Base-by-base conservation (phyloP, 2,113 vertebrate genomes). In the Leptobrachium leishanense region DNA sequence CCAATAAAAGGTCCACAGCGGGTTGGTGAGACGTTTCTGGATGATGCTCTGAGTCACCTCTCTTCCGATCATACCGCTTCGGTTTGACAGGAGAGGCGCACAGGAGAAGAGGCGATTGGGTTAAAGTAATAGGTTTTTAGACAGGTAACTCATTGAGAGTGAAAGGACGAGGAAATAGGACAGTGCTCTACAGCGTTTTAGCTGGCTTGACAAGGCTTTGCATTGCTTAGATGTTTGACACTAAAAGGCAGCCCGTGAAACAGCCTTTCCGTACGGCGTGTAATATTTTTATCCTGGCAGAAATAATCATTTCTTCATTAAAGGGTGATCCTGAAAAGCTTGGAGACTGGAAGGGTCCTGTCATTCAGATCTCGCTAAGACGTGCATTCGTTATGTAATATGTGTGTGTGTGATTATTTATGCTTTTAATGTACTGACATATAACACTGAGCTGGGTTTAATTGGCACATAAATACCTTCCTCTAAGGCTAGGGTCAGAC, bases 141-240 rank as follows among this genome's bases (percentile, higher is more conserved):
- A 81, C 78, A 81, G 65, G 78, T 74, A 81, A 68, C 71, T 81
- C 78, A 81, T 68, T 68, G 78, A 68, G 71, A 81, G 64, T 81
- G 78, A 81, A 81, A 68, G 78, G 64, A 50, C 73, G 66, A 66
- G 64, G 78, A 81, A 81, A 81, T 59, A 68, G 78, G 63, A 74
- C 72, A 74, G 78, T 68, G 78, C 62, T 81, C 20, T 41, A 31
- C 53, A 72, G 72, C 72, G 74, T 20, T 81, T 67, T 74, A 40
- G 20, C 39, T 50, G 73, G 54, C 64, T 62, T 81, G 78, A 81
- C 78, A 81, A 81, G 78, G 43, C 64, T 74, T 68, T 50, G 65
- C 43, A 81, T 41, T 81, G 72, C 78, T 81, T 81, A 81, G 64
- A 63, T 54, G 64, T 46, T 65, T 74, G 78, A 80, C 77, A 80